Percentiles rank a stretch among this genome's conserved stretches.
Conservation (phyloP, 2,797 vertebrate genomes). For the Enoplosus armatus region DNA sequence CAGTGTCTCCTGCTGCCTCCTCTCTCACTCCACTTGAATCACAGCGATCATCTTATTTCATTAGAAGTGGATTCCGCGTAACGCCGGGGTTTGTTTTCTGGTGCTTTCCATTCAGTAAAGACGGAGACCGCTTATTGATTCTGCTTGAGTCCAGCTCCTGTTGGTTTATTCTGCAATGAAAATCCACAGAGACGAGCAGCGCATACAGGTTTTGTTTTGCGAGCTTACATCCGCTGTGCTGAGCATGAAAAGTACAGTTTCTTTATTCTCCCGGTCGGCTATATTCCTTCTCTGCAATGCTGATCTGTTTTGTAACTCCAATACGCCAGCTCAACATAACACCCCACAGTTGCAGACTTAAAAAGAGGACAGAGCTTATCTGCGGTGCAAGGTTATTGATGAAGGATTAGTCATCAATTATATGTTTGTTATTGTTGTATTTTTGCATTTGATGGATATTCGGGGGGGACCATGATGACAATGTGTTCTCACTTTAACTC, state of each 20-base stretch:
- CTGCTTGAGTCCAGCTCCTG: slow-evolving; percentile 15
- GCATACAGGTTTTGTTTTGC: slow-evolving; percentile 22
- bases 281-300: neutral
- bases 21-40: neutral
- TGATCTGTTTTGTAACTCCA: slow-evolving; percentile 3
- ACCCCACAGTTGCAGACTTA: neutral
- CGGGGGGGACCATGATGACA: too few species aligned
- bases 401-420: neutral
- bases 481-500: too few species aligned
- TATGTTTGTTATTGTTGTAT: neutral
- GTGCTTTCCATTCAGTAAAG: neutral
- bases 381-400: neutral
- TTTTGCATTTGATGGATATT: neutral
- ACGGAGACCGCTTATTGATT: slow-evolving; percentile 21
- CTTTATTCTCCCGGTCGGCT: neutral
- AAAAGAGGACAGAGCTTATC: too few species aligned
- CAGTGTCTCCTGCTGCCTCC: neutral
- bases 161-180: slow-evolving; percentile 26
- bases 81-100: neutral
- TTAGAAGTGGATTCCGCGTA: neutral
- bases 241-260: slow-evolving; percentile 2
- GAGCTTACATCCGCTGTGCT: neutral
- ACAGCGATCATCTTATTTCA: neutral
- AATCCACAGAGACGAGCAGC: slow-evolving; percentile 9
- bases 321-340: neutral